These are phyloP conservation scores for Dryomyza anilis DNA, from an alignment of 2,888 invertebrate genomes.

Conservation along the genomic window DNA sequence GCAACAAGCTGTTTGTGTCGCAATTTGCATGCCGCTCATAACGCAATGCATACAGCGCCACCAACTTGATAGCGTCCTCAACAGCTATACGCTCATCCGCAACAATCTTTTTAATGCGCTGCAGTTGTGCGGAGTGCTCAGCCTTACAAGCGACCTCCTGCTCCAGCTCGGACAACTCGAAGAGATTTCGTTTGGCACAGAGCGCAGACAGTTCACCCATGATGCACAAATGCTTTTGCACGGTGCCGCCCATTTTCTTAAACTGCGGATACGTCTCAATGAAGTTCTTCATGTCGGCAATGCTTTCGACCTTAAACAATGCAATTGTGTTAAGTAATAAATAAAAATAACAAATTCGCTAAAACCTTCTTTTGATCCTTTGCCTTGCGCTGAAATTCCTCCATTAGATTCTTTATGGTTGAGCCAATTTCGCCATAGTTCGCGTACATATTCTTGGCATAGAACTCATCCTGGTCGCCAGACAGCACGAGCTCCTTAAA, in stretches of 20 bases:
- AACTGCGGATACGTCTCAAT: slow-evolving; percentile 98
- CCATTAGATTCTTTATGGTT: slow-evolving; percentile 95
- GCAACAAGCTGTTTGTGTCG: slow-evolving; percentile 77
- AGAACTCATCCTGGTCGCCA: slow-evolving; percentile 96
- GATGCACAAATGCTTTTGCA: slow-evolving; percentile 96
- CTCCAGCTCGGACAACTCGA: slow-evolving; percentile 92
- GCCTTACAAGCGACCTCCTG: slow-evolving; percentile 91
- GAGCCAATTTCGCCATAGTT: slow-evolving; percentile 99
- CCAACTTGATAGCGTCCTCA: slow-evolving; percentile 83
- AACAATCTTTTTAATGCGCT: slow-evolving; percentile 81
- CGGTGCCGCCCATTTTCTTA: slow-evolving; percentile 94
- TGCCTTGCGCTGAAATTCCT: slow-evolving; percentile 94
- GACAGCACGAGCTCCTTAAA: slow-evolving; percentile 91
- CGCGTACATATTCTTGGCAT: slow-evolving; percentile 89
- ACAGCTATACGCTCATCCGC: slow-evolving; percentile 73
- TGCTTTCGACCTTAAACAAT: slow-evolving; percentile 78
- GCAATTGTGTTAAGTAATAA: neutral
- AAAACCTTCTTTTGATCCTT: slow-evolving; percentile 85
- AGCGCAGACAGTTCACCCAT: slow-evolving; percentile 92
- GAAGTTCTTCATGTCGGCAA: slow-evolving; percentile 98
- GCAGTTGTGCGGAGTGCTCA: slow-evolving; percentile 78
- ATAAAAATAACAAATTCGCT: neutral
- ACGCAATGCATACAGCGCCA: slow-evolving; percentile 89
- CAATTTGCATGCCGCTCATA: slow-evolving; percentile 91
- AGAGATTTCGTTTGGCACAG: slow-evolving; percentile 76